phyloP scores from a whole-genome alignment of 2,113 vertebrate species.

The Alligator sinensis region DNA sequence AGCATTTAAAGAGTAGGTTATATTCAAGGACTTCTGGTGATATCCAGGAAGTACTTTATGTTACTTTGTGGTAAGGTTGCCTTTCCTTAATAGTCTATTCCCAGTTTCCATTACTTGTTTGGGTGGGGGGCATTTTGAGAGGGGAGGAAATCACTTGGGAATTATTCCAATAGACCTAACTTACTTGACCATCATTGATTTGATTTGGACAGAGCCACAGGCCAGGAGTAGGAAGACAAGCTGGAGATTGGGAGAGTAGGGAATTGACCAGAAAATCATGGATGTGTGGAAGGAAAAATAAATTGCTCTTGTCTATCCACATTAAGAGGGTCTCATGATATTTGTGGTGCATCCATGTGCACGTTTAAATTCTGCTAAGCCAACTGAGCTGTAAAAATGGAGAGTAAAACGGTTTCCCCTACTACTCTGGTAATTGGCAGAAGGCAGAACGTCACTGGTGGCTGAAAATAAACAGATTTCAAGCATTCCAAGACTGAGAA shows the following conservation, averaged over 20 bases:
- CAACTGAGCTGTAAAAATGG: slow-evolving; percentile 47
- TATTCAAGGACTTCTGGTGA: slow-evolving; percentile 68
- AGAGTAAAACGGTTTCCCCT: slow-evolving; percentile 51
- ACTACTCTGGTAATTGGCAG: slow-evolving; percentile 54
- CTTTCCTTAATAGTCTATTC: slow-evolving; percentile 63
- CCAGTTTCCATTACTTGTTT: slow-evolving; percentile 65
- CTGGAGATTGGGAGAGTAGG: fast-evolving
- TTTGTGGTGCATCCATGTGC: background rate
- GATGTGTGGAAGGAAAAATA: background rate
- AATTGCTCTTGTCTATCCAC: fast-evolving
- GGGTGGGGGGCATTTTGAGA: slow-evolving; percentile 57
- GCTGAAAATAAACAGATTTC: slow-evolving; percentile 74
- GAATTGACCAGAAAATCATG: background rate
- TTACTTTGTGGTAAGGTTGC: slow-evolving; percentile 61
- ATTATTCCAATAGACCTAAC: slow-evolving; percentile 35
- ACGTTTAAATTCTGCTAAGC: slow-evolving; percentile 50
- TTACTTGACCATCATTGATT: slow-evolving; percentile 39
- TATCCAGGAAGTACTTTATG: slow-evolving; percentile 68
- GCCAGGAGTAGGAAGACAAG: background rate
- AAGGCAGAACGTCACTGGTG: slow-evolving; percentile 69
- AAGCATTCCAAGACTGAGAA: slow-evolving; percentile 65
- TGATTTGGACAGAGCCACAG: slow-evolving; percentile 44
- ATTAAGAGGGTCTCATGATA: background rate
- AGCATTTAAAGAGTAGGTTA: slow-evolving; percentile 56
- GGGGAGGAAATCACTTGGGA: slow-evolving; percentile 65